Conservation (phyloP, 2,113 vertebrate genomes). For the Syrrhaptes paradoxus region DNA sequence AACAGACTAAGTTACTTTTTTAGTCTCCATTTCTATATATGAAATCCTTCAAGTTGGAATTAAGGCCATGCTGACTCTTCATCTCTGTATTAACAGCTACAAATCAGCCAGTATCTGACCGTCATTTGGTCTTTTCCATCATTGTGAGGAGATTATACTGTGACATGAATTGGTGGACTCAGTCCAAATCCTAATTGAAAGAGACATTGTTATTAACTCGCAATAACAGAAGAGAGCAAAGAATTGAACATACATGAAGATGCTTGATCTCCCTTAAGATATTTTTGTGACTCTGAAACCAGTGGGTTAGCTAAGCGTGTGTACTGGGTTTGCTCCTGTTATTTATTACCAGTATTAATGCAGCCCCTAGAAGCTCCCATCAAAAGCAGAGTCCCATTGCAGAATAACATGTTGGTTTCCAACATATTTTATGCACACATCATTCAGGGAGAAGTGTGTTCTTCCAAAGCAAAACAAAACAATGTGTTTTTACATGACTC, state of each 20-base stretch:
- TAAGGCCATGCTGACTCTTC: background rate
- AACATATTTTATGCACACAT: conserved; percentile 38
- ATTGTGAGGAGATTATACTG: background rate
- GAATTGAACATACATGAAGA: background rate
- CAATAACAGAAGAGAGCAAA: background rate
- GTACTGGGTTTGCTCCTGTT: background rate
- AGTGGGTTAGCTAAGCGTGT: background rate
- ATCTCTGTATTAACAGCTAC: background rate
- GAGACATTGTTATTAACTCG: background rate
- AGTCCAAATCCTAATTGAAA: background rate
- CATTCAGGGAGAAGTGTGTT: background rate
- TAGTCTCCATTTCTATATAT: background rate
- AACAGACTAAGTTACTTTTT: background rate
- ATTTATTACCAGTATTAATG: background rate
- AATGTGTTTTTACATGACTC: conserved; percentile 30
- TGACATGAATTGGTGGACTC: background rate
- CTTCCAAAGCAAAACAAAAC: conserved; percentile 45
- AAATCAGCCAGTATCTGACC: background rate
- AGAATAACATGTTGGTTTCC: background rate
- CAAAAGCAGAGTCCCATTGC: background rate
- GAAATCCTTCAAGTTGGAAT: background rate
- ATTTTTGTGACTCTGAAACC: background rate
- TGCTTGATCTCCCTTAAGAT: background rate
- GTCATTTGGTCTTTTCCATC: background rate
- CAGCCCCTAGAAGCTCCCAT: background rate